Percentiles rank a stretch among this genome's conserved stretches.
These are phyloP conservation scores for Nemotelus nigrinus DNA, from an alignment of 2,888 invertebrate genomes.

Conservation along the genomic window DNA sequence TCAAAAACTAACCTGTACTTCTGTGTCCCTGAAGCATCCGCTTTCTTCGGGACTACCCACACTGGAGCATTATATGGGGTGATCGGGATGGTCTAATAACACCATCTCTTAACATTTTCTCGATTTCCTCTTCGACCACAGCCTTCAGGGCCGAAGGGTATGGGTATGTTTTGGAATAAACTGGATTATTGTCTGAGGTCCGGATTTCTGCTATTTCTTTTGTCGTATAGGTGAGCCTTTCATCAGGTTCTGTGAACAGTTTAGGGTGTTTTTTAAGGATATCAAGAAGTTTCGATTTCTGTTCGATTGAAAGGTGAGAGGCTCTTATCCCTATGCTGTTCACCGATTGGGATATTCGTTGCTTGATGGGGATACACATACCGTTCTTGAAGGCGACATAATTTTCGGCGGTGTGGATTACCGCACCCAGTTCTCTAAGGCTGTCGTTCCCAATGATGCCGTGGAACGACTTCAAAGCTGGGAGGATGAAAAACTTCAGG, in stretches of 20 bases:
- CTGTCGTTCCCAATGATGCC: conserved; percentile 48
- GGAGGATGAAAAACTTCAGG: conserved; percentile 46
- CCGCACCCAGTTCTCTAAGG: conserved; percentile 38
- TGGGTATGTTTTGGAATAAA: conserved; percentile 12
- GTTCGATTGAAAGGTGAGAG: conserved; percentile 12
- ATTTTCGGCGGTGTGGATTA: conserved; percentile 40
- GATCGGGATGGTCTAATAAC: conserved; percentile 2
- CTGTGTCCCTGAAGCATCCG: neutral
- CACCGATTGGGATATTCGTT: conserved; percentile 28
- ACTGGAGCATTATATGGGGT: neutral
- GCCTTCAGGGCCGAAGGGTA: neutral
- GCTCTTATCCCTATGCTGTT: conserved; percentile 33
- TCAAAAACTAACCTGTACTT: conserved; percentile 3
- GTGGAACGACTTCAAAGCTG: conserved; percentile 39
- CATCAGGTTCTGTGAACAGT: neutral
- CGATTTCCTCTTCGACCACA: no score
- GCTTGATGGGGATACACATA: conserved; percentile 34
- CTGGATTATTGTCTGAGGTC: no score
- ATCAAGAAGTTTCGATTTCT: neutral
- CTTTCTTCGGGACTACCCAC: no score
- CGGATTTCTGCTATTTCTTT: conserved; percentile 6
- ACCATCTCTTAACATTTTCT: conserved; percentile 3
- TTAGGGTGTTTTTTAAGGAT: neutral
- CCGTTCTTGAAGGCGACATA: conserved; percentile 38
- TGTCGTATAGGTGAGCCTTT: neutral